Conservation (phyloP, 2,797 vertebrate genomes). For the Sparidentex hasta region DNA sequence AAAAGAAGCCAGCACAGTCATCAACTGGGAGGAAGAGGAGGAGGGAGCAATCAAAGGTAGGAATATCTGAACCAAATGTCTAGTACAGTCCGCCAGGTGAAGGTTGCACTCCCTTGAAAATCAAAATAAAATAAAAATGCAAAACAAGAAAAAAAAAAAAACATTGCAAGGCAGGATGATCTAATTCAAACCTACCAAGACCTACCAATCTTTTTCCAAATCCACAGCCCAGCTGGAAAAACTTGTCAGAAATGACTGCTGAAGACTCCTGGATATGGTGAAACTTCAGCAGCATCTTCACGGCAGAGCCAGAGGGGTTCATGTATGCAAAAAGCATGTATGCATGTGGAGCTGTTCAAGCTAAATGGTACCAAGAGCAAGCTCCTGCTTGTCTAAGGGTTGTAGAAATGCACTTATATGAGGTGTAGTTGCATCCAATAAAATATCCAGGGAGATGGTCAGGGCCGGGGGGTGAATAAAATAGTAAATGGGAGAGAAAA, state of each 20-base stretch:
- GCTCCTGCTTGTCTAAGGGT: conserved; percentile 65
- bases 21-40: conserved; percentile 49
- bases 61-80: conserved; percentile 42
- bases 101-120: conserved; percentile 38
- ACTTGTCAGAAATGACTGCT: conserved; percentile 64
- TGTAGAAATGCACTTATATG: conserved; percentile 58
- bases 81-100: conserved; percentile 33
- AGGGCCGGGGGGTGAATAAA: conserved; percentile 40
- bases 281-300: conserved; percentile 72
- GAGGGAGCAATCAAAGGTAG: conserved; percentile 34
- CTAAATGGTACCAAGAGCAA: conserved; percentile 76
- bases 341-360: conserved; percentile 80
- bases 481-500: conserved; percentile 50
- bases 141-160: conserved; percentile 55
- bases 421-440: conserved; percentile 57
- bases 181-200: conserved; percentile 85
- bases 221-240: conserved; percentile 64
- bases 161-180: conserved; percentile 88
- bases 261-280: conserved; percentile 59
- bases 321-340: conserved; percentile 78
- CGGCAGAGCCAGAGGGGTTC: conserved; percentile 54
- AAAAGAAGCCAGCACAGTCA: conserved; percentile 63
- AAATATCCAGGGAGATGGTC: conserved; percentile 56
- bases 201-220: conserved; percentile 69
- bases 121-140: conserved; percentile 46